Base-by-base conservation (phyloP, 2,888 invertebrate genomes). In the Synanthedon formicaeformis region DNA sequence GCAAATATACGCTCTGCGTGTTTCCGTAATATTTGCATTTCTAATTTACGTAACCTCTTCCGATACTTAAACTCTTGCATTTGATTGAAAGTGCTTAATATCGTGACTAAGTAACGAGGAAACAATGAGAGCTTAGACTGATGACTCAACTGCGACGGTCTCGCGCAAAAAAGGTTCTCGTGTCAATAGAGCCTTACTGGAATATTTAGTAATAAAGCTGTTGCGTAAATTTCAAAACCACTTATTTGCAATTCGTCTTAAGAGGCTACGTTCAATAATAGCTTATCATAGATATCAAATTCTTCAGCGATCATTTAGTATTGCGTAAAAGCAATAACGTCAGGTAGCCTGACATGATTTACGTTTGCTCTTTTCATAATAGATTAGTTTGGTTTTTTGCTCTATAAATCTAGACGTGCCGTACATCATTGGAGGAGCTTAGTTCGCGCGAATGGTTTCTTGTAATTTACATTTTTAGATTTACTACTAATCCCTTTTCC, bases 1-100 rank as follows among this genome's bases (percentile, higher is more conserved):
- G 59, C 56, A 60, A 66, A 65, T 58, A 23, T 23, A 60, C 59
- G 56, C 58, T 56, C 64, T 56, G 56, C 61, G 58, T 57, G 59
- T 72, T 75, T 71, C 70, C 68, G 71, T 63, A 71, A 75, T 68
- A 66, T 71, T 71, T 63, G 60, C 65, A 63, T 68, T 68, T 64
- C 60, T 61, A 62, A 61, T 69, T 78, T 75, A 73, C 70, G 70
- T 72, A 72, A 73, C 59, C 58, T 51, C 57, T 58, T 57, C 58
- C 56, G 60, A 58, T 58, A 62, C 63, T 41, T 45, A 54, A 40
- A 52, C 16, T 55, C 55, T 53, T 56, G 51, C 52, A 50, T 58
- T 55, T 56, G 56, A 58, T 57, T 59, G 57, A 54, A 56, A 56
- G 55, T 53, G 55, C 51, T 53, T 52, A n/a, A 60, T 61, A 61